Base-by-base conservation (phyloP, 2,113 vertebrate genomes). In the Atlantisia rogersi region DNA sequence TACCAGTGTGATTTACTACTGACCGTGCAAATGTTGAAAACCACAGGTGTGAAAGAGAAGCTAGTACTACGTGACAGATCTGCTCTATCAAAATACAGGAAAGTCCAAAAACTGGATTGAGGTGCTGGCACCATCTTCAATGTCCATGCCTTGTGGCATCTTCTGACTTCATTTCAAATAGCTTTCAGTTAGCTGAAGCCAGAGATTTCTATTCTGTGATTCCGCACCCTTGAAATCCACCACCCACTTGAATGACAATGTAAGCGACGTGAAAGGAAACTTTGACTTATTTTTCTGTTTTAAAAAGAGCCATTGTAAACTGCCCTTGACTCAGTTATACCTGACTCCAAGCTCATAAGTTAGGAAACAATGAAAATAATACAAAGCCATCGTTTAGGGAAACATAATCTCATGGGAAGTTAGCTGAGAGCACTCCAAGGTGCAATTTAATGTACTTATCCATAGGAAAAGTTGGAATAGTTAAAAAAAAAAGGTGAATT, bases 181-280 rank as follows among this genome's bases (percentile, higher is more conserved):
- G 2, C 10, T 59, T 69, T 59, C n/a, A 60, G 1, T 32, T 0
- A 1, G 13, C 20, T 0, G 1, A 48, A 32, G 11, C 5, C 63
- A 55, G 5, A 48, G 26, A 48, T 78, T 63, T 67, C 37, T 48
- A 1, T 35, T 70, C 39, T 37, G 7, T n/a, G 39, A 56, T 60
- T 88, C 31, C 88, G 31, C 50, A 90, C 21, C 48, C 75, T 50
- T 78, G 56, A 90, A 50, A 85, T n/a, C 25, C 0, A 0, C 7
- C 56, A 44, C 37, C 8, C 1, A 0, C 32, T 64, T 60, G 50
- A 50, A 8, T 69, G 69, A 64, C 40, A 71, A n/a, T 29, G 15
- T 18, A 64, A 77, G 26, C 22, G 29, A 50, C 44, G 55, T 37
- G 44, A 68, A 81, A 82, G 15, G 22, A 70, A 93, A 75, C 29